Percentiles rank a stretch among this genome's conserved stretches.
Evolutionary conservation across 2,797 vertebrate genomes (phyloP).

Genomic region (Tadarida brasiliensis): DNA sequence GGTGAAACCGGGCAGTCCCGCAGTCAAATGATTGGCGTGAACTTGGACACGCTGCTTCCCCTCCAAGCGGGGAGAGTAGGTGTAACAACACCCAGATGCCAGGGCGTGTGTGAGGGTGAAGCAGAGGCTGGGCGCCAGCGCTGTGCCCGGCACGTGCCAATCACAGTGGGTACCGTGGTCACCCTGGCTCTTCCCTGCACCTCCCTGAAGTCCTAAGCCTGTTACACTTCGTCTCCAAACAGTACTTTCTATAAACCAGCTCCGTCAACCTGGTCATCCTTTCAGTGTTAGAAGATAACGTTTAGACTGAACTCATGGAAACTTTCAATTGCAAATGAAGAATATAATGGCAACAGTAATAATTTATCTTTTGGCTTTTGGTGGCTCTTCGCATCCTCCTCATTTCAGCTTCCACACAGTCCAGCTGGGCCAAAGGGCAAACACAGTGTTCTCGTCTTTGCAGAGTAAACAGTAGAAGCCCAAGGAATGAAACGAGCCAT

Average conservation of each 20-base stretch:
- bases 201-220: background rate
- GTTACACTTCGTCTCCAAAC: background rate
- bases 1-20: background rate
- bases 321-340: background rate
- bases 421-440: background rate
- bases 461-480: background rate
- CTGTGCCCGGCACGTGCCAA: background rate
- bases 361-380: conserved; percentile 55
- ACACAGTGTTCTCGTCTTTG: background rate
- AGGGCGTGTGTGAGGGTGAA: background rate
- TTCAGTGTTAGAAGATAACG: background rate
- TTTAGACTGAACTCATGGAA: conserved; percentile 50
- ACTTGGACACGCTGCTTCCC: background rate
- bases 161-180: background rate
- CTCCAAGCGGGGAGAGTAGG: background rate
- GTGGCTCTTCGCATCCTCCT: background rate
- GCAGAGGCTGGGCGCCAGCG: background rate
- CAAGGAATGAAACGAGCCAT: background rate
- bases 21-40: background rate
- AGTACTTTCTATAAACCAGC: background rate
- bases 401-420: background rate
- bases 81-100: too few species aligned
- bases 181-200: background rate
- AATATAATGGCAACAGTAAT: background rate
- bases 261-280: background rate